Percentiles rank a stretch among this genome's conserved stretches.
Conservation (phyloP, 2,888 invertebrate genomes). For the Hirtodrosophila duncani region DNA sequence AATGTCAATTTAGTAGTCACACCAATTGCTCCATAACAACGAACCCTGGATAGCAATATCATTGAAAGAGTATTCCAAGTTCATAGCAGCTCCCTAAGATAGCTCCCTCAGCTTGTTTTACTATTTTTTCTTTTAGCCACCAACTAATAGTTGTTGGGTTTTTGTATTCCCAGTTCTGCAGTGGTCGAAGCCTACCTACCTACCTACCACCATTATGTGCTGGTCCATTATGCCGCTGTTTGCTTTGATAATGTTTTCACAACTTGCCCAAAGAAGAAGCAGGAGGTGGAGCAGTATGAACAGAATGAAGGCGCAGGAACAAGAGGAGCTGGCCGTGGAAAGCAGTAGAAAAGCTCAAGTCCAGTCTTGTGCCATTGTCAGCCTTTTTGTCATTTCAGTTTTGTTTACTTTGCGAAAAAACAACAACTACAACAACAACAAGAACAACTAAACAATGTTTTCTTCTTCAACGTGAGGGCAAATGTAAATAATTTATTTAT, state of each 20-base stretch:
- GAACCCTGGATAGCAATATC: too few species aligned
- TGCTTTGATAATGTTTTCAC: constrained; percentile 62
- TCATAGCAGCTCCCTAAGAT: too few species aligned
- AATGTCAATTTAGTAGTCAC: too few species aligned
- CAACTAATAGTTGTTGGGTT: constrained; percentile 59
- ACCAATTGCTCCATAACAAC: too few species aligned
- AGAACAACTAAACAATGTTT: not conserved
- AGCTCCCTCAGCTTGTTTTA: too few species aligned
- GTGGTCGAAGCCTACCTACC: too few species aligned
- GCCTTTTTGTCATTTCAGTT: constrained; percentile 71
- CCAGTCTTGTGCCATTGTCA: constrained; percentile 35
- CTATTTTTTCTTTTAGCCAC: too few species aligned
- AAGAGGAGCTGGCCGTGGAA: constrained; percentile 16
- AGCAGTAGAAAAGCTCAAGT: not conserved
- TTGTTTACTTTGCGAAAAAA: constrained; percentile 68
- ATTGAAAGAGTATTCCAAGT: too few species aligned
- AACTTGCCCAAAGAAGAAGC: constrained; percentile 13
- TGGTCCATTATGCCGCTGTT: constrained; percentile 66
- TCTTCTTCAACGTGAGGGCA: too few species aligned
- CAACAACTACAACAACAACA: constrained; percentile 4
- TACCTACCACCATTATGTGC: constrained; percentile 27
- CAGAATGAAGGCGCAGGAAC: constrained; percentile 16
- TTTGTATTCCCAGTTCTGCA: constrained; percentile 14
- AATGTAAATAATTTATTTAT: constrained; percentile 67
- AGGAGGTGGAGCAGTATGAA: not conserved